A percentile compares a stretch with the other conserved stretches of the same genome.
Evolutionary conservation across 2,888 invertebrate genomes (phyloP).

Genomic region (Monoplex corrugatus): DNA sequence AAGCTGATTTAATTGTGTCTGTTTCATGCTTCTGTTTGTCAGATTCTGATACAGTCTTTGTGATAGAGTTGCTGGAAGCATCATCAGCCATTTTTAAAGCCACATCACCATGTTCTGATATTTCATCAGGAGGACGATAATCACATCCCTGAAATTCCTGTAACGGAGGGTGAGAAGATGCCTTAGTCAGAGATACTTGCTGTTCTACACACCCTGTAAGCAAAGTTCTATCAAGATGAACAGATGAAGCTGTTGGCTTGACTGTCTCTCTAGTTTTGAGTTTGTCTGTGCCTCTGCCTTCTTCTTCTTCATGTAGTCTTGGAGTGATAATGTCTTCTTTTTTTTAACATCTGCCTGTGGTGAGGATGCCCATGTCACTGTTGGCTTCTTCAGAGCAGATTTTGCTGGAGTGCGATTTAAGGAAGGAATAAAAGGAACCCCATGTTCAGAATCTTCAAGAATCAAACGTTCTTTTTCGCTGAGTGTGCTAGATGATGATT

Average conservation of each 20-base stretch:
- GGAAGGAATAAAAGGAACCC: not conserved
- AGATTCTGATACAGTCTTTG: not conserved
- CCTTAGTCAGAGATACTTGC: not conserved
- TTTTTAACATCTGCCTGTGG: not conserved
- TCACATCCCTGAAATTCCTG: conserved; percentile 11
- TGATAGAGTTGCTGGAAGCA: not conserved
- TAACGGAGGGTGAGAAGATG: not conserved
- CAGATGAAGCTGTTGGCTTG: not conserved
- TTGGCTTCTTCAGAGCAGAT: conserved; percentile 19
- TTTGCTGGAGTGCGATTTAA: not conserved
- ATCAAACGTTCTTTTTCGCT: no score
- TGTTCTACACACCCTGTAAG: not conserved
- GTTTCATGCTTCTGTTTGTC: not conserved
- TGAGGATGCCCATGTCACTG: not conserved
- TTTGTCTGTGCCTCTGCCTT: not conserved
- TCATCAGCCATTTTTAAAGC: no score
- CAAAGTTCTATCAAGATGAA: not conserved
- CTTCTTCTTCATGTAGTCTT: conserved; percentile 28
- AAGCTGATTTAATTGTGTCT: not conserved
- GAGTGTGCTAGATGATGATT: no score
- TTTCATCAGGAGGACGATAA: not conserved
- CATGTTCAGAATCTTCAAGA: no score
- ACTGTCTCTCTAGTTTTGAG: not conserved
- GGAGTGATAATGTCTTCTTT: conserved; percentile 24
- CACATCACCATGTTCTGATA: not conserved